phyloP scores from a whole-genome alignment of 2,797 vertebrate species.

The Loriculus beryllinus region DNA sequence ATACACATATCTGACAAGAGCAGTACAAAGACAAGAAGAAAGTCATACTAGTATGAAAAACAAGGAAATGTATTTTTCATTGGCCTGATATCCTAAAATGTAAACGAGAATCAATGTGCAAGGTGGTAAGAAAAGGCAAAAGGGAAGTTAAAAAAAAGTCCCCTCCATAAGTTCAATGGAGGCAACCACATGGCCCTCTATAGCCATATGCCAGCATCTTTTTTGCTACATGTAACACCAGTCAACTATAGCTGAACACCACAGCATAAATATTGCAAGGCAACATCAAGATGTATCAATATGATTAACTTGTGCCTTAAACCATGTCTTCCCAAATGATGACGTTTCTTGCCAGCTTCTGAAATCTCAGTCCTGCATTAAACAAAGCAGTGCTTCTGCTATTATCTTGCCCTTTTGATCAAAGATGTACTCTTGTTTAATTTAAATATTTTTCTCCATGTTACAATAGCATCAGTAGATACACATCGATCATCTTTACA shows the following conservation, averaged over 20 bases:
- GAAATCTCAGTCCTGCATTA: background rate
- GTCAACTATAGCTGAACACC: background rate
- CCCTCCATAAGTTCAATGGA: background rate
- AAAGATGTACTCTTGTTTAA: background rate
- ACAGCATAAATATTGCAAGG: background rate
- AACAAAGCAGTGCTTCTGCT: background rate
- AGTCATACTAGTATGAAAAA: background rate
- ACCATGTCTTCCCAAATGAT: background rate
- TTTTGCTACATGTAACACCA: background rate
- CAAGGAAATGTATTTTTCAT: background rate
- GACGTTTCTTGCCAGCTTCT: background rate
- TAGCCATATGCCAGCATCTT: accelerated
- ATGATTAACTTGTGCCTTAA: background rate
- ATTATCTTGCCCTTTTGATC: background rate
- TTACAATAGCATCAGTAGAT: background rate
- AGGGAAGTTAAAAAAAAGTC: background rate
- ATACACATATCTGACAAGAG: background rate
- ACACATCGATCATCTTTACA: background rate
- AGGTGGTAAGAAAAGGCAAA: background rate
- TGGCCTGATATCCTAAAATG: background rate
- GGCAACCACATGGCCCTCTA: background rate
- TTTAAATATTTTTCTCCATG: background rate
- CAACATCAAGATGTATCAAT: background rate
- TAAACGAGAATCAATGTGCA: background rate
- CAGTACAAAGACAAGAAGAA: background rate